Conservation (phyloP, 1,140 invertebrate genomes). For the Trichoplusia ni region DNA sequence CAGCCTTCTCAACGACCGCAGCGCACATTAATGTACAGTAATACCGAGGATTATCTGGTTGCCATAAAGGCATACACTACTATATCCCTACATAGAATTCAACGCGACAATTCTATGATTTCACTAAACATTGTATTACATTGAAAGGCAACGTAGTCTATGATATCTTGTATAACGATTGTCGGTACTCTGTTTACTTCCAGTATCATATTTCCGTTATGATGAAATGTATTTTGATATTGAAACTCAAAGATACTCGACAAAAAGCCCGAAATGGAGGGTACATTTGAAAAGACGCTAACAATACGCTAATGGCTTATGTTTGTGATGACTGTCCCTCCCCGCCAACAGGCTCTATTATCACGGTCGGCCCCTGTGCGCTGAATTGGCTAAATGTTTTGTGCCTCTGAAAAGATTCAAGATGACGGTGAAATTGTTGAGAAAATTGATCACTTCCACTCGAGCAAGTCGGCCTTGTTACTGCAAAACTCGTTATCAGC, state of each 20-base stretch:
- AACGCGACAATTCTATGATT: too few relatives aligned
- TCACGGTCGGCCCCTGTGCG: slow-evolving; percentile 64
- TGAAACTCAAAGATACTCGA: slow-evolving; percentile 43
- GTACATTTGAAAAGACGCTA: slow-evolving; percentile 55
- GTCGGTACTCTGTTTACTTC: background rate
- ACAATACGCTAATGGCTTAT: slow-evolving; percentile 77
- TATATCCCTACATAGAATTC: too few relatives aligned
- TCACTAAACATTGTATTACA: too few relatives aligned
- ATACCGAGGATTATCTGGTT: too few relatives aligned
- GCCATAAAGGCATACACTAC: too few relatives aligned
- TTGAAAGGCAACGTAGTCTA: too few relatives aligned
- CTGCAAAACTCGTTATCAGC: slow-evolving; percentile 47
- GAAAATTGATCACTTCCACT: slow-evolving; percentile 79
- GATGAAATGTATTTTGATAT: slow-evolving; percentile 35
- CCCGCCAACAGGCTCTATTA: slow-evolving; percentile 72
- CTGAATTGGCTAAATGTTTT: slow-evolving; percentile 80
- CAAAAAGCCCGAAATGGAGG: slow-evolving; percentile 54
- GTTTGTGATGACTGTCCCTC: slow-evolving; percentile 73
- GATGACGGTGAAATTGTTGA: slow-evolving; percentile 77
- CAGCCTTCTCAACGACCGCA: too few relatives aligned
- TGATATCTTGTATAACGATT: too few relatives aligned
- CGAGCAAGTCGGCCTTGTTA: slow-evolving; percentile 60
- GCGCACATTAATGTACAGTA: too few relatives aligned
- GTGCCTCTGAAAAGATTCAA: slow-evolving; percentile 75
- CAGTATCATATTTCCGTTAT: slow-evolving; percentile 4